These are phyloP conservation scores for Arrhamphus sclerolepis DNA, from an alignment of 2,797 vertebrate species.

Conservation along the genomic window DNA sequence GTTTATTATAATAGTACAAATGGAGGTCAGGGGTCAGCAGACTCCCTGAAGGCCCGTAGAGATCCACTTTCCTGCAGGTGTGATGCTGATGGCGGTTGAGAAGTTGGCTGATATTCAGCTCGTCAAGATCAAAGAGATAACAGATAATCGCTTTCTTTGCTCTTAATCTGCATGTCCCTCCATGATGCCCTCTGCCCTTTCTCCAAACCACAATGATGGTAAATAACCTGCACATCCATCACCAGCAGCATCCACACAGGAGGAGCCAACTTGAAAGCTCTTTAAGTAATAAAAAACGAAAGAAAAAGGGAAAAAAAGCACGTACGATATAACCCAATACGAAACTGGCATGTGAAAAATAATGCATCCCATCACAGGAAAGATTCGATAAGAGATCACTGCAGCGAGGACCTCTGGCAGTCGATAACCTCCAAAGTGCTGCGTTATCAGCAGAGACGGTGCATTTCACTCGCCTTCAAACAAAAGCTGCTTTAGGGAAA, in stretches of 20 bases:
- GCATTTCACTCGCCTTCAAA: slow-evolving; percentile 31
- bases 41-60: too few species aligned
- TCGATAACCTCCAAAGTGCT: slow-evolving; percentile 37
- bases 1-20: too few species aligned
- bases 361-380: not conserved
- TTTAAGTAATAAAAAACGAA: slow-evolving; percentile 2
- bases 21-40: too few species aligned
- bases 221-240: slow-evolving; percentile 25
- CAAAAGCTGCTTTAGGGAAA: slow-evolving; percentile 43
- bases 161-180: not conserved
- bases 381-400: slow-evolving; percentile 18
- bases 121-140: slow-evolving; percentile 9
- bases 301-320: not conserved
- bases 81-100: not conserved
- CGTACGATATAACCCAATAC: not conserved
- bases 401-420: slow-evolving; percentile 5
- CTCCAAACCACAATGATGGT: not conserved
- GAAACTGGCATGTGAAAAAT: slow-evolving; percentile 5
- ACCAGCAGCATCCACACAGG: not conserved
- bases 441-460: slow-evolving; percentile 19
- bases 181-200: not conserved
- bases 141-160: not conserved
- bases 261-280: slow-evolving; percentile 11
- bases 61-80: not conserved
- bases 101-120: not conserved